Percentiles rank a stretch among this genome's conserved stretches.
These are phyloP conservation scores for Panzeria rudis DNA, from an alignment of 2,888 invertebrate genomes.

Conservation along the genomic window DNA sequence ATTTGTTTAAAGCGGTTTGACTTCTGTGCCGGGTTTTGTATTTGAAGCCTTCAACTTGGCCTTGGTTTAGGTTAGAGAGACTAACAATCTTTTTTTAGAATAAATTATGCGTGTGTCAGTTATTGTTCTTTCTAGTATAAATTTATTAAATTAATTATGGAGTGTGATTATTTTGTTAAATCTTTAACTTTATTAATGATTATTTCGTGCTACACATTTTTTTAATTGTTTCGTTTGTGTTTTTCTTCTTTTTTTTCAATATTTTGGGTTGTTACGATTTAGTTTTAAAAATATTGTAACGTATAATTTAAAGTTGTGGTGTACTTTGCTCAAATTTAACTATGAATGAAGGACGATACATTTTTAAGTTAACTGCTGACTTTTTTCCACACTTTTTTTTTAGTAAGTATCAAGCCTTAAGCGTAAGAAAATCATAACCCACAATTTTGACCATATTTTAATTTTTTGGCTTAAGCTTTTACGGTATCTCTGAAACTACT, in stretches of 20 bases:
- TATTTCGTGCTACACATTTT: constrained; percentile 9
- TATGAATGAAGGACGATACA: no score
- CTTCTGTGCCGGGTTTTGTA: constrained; percentile 18
- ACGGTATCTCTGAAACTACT: no score
- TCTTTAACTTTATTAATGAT: constrained; percentile 36
- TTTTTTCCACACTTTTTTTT: no score
- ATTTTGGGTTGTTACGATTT: not conserved
- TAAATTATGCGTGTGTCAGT: not conserved
- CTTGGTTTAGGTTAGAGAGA: constrained; percentile 55
- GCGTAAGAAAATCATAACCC: no score
- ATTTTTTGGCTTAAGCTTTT: no score
- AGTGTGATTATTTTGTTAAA: constrained; percentile 25
- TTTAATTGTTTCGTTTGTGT: not conserved
- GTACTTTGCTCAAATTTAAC: not conserved
- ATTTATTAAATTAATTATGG: constrained; percentile 40
- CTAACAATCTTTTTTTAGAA: constrained; percentile 22
- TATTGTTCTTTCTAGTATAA: constrained; percentile 1
- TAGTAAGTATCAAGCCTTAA: no score
- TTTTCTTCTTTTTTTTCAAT: not conserved
- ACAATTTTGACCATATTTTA: no score
- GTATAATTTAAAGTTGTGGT: not conserved
- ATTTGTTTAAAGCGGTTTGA: not conserved
- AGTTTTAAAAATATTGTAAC: not conserved
- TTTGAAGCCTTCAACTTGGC: constrained; percentile 59
- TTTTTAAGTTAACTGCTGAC: no score